Base-by-base conservation (phyloP, 2,113 vertebrate species). In the Mus spicilegus region DNA sequence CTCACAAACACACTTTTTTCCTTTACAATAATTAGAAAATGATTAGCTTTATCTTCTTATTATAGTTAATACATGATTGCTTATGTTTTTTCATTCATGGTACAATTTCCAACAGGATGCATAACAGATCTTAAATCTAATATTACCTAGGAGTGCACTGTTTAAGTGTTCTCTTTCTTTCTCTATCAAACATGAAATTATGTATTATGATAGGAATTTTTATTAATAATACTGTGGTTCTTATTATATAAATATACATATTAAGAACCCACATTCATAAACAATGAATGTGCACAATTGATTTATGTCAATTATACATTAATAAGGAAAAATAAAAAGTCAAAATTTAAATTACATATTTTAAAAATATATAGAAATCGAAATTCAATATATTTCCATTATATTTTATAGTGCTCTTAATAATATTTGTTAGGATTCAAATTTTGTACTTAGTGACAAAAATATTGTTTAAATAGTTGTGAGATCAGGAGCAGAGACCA, bases 81-180 rank as follows among this genome's bases (percentile, higher is more conserved):
- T 77, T 5, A 46, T 77, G 28, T 67, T 77, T 82, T 95, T 95
- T 93, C 49, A 69, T 39, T 77, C 67, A 77, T 39, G 73, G 58
- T 3, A 70, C 30, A 13, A 24, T n/a, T n/a, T 73, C 77, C 42
- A 63, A 56, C 10, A 8, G 84, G 94, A 84, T 5, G 42, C 54
- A 78, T 1, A 69, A 78, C 0, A 88, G 13, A 84, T 12, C 10
- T n/a, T 73, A n/a, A n/a, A 7, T 80, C 63, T 28, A 75, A 91
- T 33, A 17, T 5, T 26, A 63, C 76, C 12, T 7, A 8, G 54
- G 42, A 56, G 16, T 81, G 13, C 61, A 67, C 2, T 67, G 58
- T 54, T 24, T 61, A 67, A 67, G 65, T 30, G 3, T 24, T 42
- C 7, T 42, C n/a, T 26, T 81, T 33, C 22, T 49, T 16, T 33